phyloP scores from a whole-genome alignment of 2,113 vertebrate genomes.

The Prionailurus bengalensis region DNA sequence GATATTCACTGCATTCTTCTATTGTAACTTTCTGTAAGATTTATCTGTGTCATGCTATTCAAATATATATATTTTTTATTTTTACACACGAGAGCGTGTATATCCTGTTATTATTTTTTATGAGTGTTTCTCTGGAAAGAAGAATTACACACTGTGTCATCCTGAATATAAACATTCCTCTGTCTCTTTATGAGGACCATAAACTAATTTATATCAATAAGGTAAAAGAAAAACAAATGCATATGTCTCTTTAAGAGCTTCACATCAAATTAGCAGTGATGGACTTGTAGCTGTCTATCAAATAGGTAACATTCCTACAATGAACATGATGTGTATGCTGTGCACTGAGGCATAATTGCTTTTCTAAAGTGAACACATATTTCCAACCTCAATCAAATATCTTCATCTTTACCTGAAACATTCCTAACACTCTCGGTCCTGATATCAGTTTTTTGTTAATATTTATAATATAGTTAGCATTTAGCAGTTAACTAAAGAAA shows the following conservation, averaged over 20 bases:
- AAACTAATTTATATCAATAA: not conserved
- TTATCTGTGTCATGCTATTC: not conserved
- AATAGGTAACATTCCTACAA: not conserved
- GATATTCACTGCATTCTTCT: not conserved
- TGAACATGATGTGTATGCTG: not conserved
- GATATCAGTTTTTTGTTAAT: not conserved
- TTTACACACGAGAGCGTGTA: not conserved
- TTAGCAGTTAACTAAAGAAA: not conserved
- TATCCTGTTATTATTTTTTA: not conserved
- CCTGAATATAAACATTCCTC: not conserved
- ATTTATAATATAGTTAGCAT: not conserved
- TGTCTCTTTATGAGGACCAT: not conserved
- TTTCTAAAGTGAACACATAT: conserved; percentile 1
- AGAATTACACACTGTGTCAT: not conserved
- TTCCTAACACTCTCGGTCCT: not conserved
- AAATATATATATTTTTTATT: conserved; percentile 11
- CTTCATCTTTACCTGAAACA: not conserved
- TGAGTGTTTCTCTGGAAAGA: not conserved
- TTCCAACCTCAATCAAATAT: not conserved
- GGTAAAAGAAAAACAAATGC: not conserved
- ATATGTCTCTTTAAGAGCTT: not conserved
- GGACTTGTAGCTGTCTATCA: not conserved
- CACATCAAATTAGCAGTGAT: not conserved
- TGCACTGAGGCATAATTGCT: not conserved
- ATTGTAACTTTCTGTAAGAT: not conserved